Evolutionary conservation across 2,113 vertebrate species (phyloP).

Genomic region (Triplophysa rosa): DNA sequence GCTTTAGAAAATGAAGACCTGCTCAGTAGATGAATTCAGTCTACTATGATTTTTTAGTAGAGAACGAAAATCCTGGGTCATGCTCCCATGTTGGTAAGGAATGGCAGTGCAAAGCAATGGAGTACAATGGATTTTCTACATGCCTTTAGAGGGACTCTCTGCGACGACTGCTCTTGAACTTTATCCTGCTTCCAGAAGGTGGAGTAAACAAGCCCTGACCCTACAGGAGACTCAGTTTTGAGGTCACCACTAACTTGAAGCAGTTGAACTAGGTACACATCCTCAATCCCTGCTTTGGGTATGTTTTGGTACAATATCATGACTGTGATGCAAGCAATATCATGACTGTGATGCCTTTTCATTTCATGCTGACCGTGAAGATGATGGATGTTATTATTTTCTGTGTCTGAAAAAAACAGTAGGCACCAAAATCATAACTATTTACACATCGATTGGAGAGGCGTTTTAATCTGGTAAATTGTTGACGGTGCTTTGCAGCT

Average conservation of each 20-base stretch:
- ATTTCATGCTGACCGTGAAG: slow-evolving; percentile 13
- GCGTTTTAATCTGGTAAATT: slow-evolving; percentile 55
- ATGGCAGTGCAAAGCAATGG: background rate
- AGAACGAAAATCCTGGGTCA: background rate
- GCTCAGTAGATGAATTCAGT: background rate
- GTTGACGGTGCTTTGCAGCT: slow-evolving; percentile 59
- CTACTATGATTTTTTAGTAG: no score
- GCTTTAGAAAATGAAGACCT: slow-evolving; percentile 7
- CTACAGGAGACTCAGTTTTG: background rate
- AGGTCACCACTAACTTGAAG: background rate
- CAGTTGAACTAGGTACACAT: background rate
- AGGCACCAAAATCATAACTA: slow-evolving; percentile 44
- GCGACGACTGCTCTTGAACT: background rate
- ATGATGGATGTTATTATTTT: slow-evolving; percentile 46
- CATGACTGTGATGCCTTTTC: slow-evolving; percentile 2
- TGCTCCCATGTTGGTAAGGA: background rate
- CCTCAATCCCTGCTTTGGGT: background rate
- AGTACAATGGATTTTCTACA: background rate
- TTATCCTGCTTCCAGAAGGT: background rate
- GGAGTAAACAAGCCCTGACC: slow-evolving; percentile 14
- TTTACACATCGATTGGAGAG: slow-evolving; percentile 54
- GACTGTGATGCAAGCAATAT: background rate
- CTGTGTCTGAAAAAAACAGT: slow-evolving; percentile 40
- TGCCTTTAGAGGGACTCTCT: background rate
- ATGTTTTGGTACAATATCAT: background rate